A percentile compares a stretch with the other conserved stretches of the same genome.
phyloP scores from a whole-genome alignment of 2,888 invertebrate genomes.

The Lomographa bimaculata region DNA sequence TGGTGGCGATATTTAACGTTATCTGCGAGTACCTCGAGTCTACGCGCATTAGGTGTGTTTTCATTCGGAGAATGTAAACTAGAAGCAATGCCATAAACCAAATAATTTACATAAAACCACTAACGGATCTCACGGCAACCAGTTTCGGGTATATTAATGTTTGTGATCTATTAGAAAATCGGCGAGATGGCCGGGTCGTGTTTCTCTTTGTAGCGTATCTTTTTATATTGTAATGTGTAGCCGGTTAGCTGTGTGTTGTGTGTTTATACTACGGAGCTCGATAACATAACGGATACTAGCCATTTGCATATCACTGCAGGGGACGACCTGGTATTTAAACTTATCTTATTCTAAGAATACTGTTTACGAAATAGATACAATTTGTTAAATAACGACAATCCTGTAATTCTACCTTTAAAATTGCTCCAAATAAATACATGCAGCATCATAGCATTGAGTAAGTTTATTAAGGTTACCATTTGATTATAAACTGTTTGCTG shows the following conservation, averaged over 20 bases:
- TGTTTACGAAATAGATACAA: conserved; percentile 4
- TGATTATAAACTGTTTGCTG: too few relatives aligned
- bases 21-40: conserved; percentile 38
- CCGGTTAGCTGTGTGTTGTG: too few relatives aligned
- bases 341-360: background rate
- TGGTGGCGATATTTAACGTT: conserved; percentile 53
- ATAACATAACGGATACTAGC: conserved; percentile 42
- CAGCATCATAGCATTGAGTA: too few relatives aligned
- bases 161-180: conserved; percentile 82
- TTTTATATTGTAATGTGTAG: conserved; percentile 68
- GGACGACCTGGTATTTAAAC: conserved; percentile 1
- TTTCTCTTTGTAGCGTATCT: conserved; percentile 54
- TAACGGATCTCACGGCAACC: conserved; percentile 81
- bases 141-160: conserved; percentile 74
- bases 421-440: too few relatives aligned
- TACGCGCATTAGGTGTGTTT: conserved; percentile 36
- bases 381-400: background rate
- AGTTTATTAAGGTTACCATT: too few relatives aligned
- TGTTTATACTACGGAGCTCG: conserved; percentile 44
- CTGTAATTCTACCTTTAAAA: too few relatives aligned
- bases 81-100: conserved; percentile 71
- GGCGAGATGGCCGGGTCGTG: conserved; percentile 53
- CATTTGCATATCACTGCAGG: conserved; percentile 49
- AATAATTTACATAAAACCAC: conserved; percentile 80
- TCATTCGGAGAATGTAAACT: conserved; percentile 71